Evolutionary conservation across 2,797 vertebrate genomes (phyloP).

Genomic region (Rhabdophis nuchalis): DNA sequence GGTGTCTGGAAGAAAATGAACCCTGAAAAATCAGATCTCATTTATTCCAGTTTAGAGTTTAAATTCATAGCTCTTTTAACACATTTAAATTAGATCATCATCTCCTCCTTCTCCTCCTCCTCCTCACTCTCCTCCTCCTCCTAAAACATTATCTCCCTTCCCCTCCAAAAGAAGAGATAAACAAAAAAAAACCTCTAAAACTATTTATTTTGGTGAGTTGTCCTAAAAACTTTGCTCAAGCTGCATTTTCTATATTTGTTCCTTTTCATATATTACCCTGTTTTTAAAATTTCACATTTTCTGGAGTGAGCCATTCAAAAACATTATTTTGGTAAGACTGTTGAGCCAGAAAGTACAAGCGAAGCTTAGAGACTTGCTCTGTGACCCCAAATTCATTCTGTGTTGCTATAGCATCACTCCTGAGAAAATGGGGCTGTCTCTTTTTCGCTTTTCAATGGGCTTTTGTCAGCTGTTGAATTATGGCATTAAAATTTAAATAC

Average conservation of each 20-base stretch:
- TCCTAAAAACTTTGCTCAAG: slow-evolving; percentile 42
- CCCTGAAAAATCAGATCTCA: background rate
- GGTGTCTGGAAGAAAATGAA: background rate
- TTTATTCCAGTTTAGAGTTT: background rate
- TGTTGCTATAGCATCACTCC: slow-evolving; percentile 82
- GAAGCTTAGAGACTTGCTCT: slow-evolving; percentile 75
- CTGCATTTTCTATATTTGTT: slow-evolving; percentile 46
- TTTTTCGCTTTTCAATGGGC: slow-evolving; percentile 77
- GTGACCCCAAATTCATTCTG: slow-evolving; percentile 78
- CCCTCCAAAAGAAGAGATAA: background rate
- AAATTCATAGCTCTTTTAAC: background rate
- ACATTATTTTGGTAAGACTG: slow-evolving; percentile 70
- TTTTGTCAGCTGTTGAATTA: slow-evolving; percentile 82
- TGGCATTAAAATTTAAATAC: slow-evolving; percentile 83
- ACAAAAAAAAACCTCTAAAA: background rate
- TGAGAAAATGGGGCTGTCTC: slow-evolving; percentile 73
- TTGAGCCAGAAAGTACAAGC: slow-evolving; percentile 77
- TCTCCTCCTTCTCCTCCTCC: background rate
- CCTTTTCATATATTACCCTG: slow-evolving; percentile 59
- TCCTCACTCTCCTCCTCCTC: too few relatives aligned
- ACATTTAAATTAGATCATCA: background rate
- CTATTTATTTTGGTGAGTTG: slow-evolving; percentile 1
- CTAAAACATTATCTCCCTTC: background rate
- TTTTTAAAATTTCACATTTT: slow-evolving; percentile 52
- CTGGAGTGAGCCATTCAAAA: slow-evolving; percentile 59